Conservation (phyloP, 2,888 invertebrate species). For the Hydrotaea diabolus region DNA sequence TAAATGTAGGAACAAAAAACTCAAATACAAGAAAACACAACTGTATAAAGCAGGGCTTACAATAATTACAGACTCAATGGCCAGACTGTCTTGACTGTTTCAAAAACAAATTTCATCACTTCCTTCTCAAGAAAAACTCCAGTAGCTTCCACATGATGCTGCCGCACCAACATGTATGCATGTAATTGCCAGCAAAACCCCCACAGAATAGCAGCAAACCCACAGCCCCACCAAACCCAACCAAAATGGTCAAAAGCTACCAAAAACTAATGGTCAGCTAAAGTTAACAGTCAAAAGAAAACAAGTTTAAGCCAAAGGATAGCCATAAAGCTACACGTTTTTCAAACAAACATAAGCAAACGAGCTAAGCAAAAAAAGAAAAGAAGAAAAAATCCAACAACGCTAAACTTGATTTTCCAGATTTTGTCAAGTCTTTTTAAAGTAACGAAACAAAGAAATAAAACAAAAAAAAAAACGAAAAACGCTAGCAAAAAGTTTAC, state of each 20-base stretch:
- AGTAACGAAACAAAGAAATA: too few relatives aligned
- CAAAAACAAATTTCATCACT: neutral
- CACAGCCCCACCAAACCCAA: neutral
- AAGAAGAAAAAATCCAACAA: too few relatives aligned
- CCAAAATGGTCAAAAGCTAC: conserved; percentile 18
- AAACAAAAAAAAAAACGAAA: conserved; percentile 38
- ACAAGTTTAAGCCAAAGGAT: conserved; percentile 64
- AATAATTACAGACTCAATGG: too few relatives aligned
- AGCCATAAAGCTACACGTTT: neutral
- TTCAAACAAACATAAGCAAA: neutral
- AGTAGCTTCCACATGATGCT: conserved; percentile 22
- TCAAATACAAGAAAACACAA: too few relatives aligned
- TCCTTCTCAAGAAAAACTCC: conserved; percentile 11
- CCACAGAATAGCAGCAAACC: neutral
- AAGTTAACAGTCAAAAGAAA: conserved; percentile 33
- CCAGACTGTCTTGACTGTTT: neutral
- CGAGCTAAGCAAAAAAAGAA: neutral
- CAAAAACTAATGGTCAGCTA: conserved; percentile 55
- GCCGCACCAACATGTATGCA: neutral
- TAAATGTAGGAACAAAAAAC: too few relatives aligned
- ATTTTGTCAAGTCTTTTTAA: conserved; percentile 43
- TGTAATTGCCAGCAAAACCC: conserved; percentile 25
- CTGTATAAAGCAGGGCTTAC: too few relatives aligned
- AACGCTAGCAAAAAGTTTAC: conserved; percentile 2
- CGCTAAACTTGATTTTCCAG: conserved; percentile 65